Percentiles rank a stretch among this genome's conserved stretches.
phyloP scores from a whole-genome alignment of 2,888 invertebrate genomes.

The Amiota mariae region DNA sequence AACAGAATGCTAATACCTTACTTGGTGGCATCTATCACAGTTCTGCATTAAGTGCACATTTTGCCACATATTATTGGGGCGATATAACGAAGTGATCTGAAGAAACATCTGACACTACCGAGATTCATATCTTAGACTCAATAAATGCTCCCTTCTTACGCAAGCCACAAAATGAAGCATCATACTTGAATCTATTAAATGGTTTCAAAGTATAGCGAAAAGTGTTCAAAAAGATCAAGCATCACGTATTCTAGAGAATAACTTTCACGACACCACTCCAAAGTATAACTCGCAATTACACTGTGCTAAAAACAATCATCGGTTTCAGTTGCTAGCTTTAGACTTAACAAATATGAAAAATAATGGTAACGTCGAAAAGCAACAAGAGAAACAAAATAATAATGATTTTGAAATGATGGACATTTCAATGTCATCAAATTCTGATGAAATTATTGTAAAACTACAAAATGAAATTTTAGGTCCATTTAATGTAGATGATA shows the following conservation, averaged over 20 bases:
- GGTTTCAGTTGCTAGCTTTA: no score
- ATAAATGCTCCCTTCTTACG: constrained; percentile 69
- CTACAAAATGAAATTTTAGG: constrained; percentile 28
- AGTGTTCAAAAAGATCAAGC: background rate
- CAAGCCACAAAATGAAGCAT: constrained; percentile 55
- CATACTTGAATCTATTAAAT: constrained; percentile 37
- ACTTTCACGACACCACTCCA: no score
- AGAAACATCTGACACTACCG: constrained; percentile 19
- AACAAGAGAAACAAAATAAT: background rate
- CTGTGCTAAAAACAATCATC: constrained; percentile 19
- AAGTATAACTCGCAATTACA: no score
- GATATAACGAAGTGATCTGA: constrained; percentile 37
- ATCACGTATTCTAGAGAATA: no score
- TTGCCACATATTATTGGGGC: constrained; percentile 64
- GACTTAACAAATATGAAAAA: no score
- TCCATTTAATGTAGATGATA: background rate
- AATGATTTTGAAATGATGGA: background rate
- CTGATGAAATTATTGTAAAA: constrained; percentile 53
- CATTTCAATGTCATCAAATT: constrained; percentile 10
- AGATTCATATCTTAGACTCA: constrained; percentile 50
- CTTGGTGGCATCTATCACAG: constrained; percentile 68
- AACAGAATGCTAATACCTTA: constrained; percentile 62
- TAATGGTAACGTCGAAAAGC: no score
- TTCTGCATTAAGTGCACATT: constrained; percentile 67
- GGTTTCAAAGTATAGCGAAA: background rate